Conservation (phyloP, 2,888 invertebrate species). For the Colostygia pectinataria region DNA sequence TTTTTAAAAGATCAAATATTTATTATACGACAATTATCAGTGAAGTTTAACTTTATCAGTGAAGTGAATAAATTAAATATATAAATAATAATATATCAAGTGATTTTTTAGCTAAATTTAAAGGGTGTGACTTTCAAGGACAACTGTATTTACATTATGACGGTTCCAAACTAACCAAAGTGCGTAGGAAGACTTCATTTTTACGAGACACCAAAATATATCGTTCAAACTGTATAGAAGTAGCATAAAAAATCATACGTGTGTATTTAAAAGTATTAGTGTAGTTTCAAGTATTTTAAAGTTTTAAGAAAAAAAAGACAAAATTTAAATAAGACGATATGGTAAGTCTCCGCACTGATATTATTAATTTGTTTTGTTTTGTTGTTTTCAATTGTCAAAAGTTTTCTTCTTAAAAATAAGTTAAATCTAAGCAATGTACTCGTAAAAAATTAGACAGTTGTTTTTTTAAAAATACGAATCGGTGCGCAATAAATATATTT, state of each 20-base stretch:
- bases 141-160: slow-evolving; percentile 34
- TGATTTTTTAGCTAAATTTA: slow-evolving; percentile 15
- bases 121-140: slow-evolving; percentile 35
- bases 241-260: too few relatives aligned
- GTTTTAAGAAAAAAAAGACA: slow-evolving; percentile 13
- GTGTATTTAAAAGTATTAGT: slow-evolving; percentile 4
- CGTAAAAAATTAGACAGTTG: too few relatives aligned
- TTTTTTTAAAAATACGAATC: too few relatives aligned
- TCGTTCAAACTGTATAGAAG: neutral
- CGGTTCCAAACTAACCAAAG: slow-evolving; percentile 21
- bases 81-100: slow-evolving; percentile 8
- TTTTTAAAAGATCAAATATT: slow-evolving; percentile 28
- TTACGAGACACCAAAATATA: slow-evolving; percentile 25
- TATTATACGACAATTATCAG: slow-evolving; percentile 28
- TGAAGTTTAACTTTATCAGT: too few relatives aligned
- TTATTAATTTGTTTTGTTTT: too few relatives aligned
- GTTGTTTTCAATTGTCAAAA: too few relatives aligned
- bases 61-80: slow-evolving; percentile 27
- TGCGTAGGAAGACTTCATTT: slow-evolving; percentile 20
- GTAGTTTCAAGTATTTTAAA: neutral
- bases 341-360: slow-evolving; percentile 27
- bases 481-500: too few relatives aligned
- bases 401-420: too few relatives aligned
- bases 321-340: slow-evolving; percentile 21
- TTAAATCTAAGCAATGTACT: too few relatives aligned